Evolutionary conservation across 2,113 vertebrate genomes (phyloP).

Genomic region (Macrotis lagotis): DNA sequence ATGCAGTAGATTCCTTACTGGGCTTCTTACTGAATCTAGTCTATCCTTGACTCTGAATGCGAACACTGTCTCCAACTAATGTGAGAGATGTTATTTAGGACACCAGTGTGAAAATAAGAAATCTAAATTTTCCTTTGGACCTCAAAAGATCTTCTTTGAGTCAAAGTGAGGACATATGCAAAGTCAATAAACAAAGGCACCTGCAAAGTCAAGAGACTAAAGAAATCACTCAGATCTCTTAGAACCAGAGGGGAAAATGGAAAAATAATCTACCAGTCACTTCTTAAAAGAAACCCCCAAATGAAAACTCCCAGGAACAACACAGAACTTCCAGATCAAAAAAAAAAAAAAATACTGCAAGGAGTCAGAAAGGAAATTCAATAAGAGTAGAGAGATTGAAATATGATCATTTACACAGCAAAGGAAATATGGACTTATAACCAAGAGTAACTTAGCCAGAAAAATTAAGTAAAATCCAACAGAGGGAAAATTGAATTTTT

Average conservation of each 20-base stretch:
- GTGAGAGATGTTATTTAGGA: not conserved
- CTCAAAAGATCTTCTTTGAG: not conserved
- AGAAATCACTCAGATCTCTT: not conserved
- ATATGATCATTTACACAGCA: too few species aligned
- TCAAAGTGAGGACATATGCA: not conserved
- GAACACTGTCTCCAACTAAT: not conserved
- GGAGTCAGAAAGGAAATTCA: too few species aligned
- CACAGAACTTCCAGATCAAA: too few species aligned
- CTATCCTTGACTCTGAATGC: not conserved
- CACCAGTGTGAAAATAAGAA: not conserved
- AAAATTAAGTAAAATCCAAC: too few species aligned
- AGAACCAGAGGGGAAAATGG: not conserved
- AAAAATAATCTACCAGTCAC: too few species aligned
- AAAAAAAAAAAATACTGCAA: too few species aligned
- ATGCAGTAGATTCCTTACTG: not conserved
- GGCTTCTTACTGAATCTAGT: not conserved
- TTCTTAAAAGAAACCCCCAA: too few species aligned
- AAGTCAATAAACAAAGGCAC: not conserved
- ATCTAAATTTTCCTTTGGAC: not conserved
- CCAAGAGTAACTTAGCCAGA: too few species aligned
- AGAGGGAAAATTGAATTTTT: too few species aligned
- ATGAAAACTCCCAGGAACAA: too few species aligned
- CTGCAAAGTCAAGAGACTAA: not conserved
- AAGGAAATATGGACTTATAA: too few species aligned
- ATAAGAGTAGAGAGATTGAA: too few species aligned